A percentile compares a stretch with the other conserved stretches of the same genome.
phyloP scores from a whole-genome alignment of 2,888 invertebrate genomes.

The Morinoia aosen region DNA sequence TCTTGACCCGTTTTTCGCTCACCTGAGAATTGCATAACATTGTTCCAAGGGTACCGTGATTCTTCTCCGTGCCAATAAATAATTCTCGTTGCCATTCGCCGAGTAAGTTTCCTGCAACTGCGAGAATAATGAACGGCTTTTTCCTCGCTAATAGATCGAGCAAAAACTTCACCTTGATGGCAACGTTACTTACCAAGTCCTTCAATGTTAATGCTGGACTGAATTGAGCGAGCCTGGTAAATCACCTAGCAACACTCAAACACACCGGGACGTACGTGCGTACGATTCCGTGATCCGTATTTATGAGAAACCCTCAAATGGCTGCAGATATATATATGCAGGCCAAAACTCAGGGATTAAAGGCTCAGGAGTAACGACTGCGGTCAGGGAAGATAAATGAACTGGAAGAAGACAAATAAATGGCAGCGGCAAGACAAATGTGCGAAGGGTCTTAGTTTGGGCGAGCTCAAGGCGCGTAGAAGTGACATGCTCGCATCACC shows the following conservation, averaged over 20 bases:
- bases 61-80: constrained; percentile 35
- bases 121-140: not conserved
- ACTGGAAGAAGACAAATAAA: constrained; percentile 53
- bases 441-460: constrained; percentile 43
- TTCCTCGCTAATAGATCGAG: not conserved
- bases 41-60: constrained; percentile 28
- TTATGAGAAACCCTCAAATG: constrained; percentile 39
- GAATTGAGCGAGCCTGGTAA: not conserved
- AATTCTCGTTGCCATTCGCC: constrained; percentile 8
- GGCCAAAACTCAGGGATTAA: constrained; percentile 50
- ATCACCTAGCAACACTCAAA: constrained; percentile 24
- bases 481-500: constrained; percentile 39
- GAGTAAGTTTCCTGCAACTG: constrained; percentile 16
- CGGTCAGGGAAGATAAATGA: constrained; percentile 53
- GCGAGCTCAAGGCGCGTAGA: constrained; percentile 13
- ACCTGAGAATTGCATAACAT: constrained; percentile 53
- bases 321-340: constrained; percentile 48
- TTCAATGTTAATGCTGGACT: not conserved
- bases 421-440: constrained; percentile 53
- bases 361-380: constrained; percentile 50
- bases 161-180: constrained; percentile 3
- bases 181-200: not conserved
- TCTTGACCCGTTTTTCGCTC: constrained; percentile 35
- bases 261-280: not conserved
- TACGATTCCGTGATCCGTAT: constrained; percentile 41